phyloP scores from a whole-genome alignment of 2,797 vertebrate species.

The Allobates femoralis region DNA sequence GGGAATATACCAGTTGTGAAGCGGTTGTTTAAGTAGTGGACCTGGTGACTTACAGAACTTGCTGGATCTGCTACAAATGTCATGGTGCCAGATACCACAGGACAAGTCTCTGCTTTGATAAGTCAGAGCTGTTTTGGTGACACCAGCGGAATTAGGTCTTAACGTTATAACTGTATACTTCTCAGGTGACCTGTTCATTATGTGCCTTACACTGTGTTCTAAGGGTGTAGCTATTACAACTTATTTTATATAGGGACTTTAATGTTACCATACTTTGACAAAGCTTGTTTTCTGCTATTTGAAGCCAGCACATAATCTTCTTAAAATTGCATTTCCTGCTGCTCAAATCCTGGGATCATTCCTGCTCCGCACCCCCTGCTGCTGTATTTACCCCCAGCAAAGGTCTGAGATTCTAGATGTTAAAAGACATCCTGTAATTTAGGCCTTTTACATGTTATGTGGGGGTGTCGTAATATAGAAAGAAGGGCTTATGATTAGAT shows the following conservation, averaged over 20 bases:
- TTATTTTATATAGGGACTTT: background rate
- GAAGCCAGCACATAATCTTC: constrained; percentile 42
- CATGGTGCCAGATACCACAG: too few relatives aligned
- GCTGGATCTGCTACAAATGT: too few relatives aligned
- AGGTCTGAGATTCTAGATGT: background rate
- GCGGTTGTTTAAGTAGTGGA: too few relatives aligned
- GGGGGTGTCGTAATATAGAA: constrained; percentile 1
- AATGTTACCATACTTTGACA: constrained; percentile 15
- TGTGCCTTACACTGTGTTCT: background rate
- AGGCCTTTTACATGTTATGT: background rate
- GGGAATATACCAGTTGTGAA: too few relatives aligned
- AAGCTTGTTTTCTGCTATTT: constrained; percentile 7
- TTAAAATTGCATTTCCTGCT: constrained; percentile 45
- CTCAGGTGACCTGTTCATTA: background rate
- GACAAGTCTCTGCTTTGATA: too few relatives aligned
- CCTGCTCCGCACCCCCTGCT: constrained; percentile 33
- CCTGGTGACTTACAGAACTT: too few relatives aligned
- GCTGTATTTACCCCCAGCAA: constrained; percentile 12
- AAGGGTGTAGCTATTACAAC: background rate
- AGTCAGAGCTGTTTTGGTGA: too few relatives aligned
- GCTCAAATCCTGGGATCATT: constrained; percentile 28
- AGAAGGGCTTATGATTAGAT: background rate
- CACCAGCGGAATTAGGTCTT: too few relatives aligned
- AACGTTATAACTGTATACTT: background rate
- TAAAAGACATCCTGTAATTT: constrained; percentile 42